Base-by-base conservation (phyloP, 2,113 vertebrate genomes). In the Psettodes erumei region DNA sequence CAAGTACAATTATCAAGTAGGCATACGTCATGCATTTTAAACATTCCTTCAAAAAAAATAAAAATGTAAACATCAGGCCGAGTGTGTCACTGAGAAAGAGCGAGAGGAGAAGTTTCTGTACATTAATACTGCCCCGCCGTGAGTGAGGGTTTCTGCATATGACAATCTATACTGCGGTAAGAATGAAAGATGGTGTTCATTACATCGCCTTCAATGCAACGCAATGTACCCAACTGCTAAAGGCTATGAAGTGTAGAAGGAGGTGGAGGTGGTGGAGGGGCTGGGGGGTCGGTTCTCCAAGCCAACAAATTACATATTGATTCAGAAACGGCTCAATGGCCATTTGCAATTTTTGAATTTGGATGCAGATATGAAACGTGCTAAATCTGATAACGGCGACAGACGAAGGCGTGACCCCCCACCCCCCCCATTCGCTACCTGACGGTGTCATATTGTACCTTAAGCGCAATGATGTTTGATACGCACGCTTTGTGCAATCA, bases 261-360 rank as follows among this genome's bases (percentile, higher is more conserved):
- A 7, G 45, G 11, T 2, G 47, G 19, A 8, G 47, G 47, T 23
- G 47, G 47, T 50, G 33, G 55, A 2, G 50, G 13, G 25, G 50
- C 6, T 4, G 23, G 50, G 23, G 51, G 35, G 61, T 19, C 28
- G 61, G 72, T 47, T 68, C 85, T 86, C 60, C 65, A 0, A 74
- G 81, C 71, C 83, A 66, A 91, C 85, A 91, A 91, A 92, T 91
- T 90, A 83, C 84, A 87, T 90, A 92, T 92, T 70, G 91, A 92
- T 91, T 88, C 64, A 67, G 64, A 59, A 73, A 76, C 50, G 32
- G 89, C 88, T 91, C 89, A 37, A 91, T 89, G 81, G 77, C 73
- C 88, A 87, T 91, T 90, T 90, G 82, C 89, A 90, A 89, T 84
- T 85, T 86, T 38, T 82, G 74, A 79, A 89, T 88, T 83, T 82